Evolutionary conservation across 2,888 invertebrate genomes (phyloP).

Genomic region (Platypus cylindrus): DNA sequence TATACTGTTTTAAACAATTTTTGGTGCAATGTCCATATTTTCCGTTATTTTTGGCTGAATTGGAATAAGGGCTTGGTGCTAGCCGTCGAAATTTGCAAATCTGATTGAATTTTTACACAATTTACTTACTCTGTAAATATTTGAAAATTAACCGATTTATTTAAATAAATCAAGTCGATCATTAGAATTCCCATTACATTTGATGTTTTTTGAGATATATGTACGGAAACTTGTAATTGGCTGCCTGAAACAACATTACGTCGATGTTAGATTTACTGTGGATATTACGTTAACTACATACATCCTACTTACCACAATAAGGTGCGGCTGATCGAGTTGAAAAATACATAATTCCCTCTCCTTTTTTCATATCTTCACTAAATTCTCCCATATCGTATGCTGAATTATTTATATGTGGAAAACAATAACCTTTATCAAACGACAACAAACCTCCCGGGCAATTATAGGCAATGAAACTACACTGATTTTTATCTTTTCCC

Average conservation of each 20-base stretch:
- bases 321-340: constrained; percentile 38
- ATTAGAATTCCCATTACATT: constrained; percentile 36
- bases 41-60: too few relatives aligned
- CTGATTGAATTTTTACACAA: constrained; percentile 1
- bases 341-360: constrained; percentile 43
- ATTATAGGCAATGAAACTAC: constrained; percentile 39
- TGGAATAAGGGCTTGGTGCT: too few relatives aligned
- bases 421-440: constrained; percentile 42
- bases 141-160: constrained; percentile 33
- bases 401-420: constrained; percentile 32
- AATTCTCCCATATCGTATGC: constrained; percentile 28
- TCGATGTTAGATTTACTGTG: background rate
- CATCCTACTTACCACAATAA: constrained; percentile 39
- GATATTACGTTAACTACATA: constrained; percentile 1
- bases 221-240: constrained; percentile 38
- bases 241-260: constrained; percentile 31
- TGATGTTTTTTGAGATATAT: constrained; percentile 34
- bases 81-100: too few relatives aligned
- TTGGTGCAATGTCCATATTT: background rate
- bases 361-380: constrained; percentile 31
- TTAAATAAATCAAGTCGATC: constrained; percentile 32
- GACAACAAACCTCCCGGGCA: constrained; percentile 40
- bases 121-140: constrained; percentile 39
- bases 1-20: background rate
- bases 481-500: constrained; percentile 12